Evolutionary conservation across 1,140 invertebrate species (phyloP).

Genomic region (Diorhabda elongata): DNA sequence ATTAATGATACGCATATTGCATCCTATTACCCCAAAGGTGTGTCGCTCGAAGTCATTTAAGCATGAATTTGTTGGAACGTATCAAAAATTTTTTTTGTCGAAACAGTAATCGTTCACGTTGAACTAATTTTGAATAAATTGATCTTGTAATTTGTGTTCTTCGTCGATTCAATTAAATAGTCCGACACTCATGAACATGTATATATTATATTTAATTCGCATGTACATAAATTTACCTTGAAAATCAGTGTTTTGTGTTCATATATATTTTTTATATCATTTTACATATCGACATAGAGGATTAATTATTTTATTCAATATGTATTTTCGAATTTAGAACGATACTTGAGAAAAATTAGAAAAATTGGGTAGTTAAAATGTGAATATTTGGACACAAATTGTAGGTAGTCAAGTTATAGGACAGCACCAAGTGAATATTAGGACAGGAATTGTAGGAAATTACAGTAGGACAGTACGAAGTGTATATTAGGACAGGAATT

Average conservation of each 20-base stretch:
- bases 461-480: no score
- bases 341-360: no score
- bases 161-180: not conserved
- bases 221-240: not conserved
- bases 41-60: not conserved
- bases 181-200: not conserved
- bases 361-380: no score
- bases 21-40: not conserved
- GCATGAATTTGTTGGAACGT: not conserved
- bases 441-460: no score
- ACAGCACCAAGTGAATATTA: no score
- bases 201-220: not conserved
- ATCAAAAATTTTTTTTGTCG: not conserved
- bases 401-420: no score
- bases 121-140: slow-evolving; percentile 3
- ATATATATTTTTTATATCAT: not conserved
- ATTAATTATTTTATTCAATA: no score
- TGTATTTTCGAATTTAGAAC: no score
- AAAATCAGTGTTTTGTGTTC: not conserved
- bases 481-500: no score
- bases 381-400: no score
- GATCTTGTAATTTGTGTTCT: not conserved
- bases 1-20: not conserved
- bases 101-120: not conserved
- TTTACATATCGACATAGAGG: not conserved